Evolutionary conservation across 2,113 vertebrate species (phyloP).

Genomic region (Saccopteryx leptura): DNA sequence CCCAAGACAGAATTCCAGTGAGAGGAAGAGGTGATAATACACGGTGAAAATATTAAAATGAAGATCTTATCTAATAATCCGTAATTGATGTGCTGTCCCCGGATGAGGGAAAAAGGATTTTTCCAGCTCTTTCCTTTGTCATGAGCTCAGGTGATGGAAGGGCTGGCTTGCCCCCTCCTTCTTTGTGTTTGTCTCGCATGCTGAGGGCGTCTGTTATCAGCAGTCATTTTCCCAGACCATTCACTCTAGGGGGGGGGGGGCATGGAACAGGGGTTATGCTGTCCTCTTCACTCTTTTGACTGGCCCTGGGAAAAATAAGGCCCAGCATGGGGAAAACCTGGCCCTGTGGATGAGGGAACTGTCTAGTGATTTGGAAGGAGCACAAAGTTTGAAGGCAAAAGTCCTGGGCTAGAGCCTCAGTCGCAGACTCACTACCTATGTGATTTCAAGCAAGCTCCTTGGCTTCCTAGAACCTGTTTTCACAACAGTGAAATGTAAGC

Average conservation of each 20-base stretch:
- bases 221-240: rapidly evolving
- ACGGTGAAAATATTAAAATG: constrained; percentile 86
- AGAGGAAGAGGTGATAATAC: constrained; percentile 88
- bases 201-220: background rate
- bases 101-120: constrained; percentile 64
- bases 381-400: background rate
- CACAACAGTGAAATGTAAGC: background rate
- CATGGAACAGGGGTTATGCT: background rate
- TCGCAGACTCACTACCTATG: background rate
- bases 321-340: background rate
- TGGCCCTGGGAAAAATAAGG: too few species aligned
- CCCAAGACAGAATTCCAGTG: constrained; percentile 87
- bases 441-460: background rate
- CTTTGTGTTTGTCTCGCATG: background rate
- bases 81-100: constrained; percentile 83
- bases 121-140: constrained; percentile 52
- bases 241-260: background rate
- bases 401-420: background rate
- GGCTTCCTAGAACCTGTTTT: background rate
- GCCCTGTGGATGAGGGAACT: background rate
- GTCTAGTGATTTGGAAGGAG: background rate
- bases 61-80: constrained; percentile 88
- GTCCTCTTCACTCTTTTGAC: background rate
- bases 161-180: background rate
- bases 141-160: background rate